Evolutionary conservation across 2,888 invertebrate species (phyloP), one percentile per base, ranked within the genome.

Genomic region (Ormyrus rosae): DNA sequence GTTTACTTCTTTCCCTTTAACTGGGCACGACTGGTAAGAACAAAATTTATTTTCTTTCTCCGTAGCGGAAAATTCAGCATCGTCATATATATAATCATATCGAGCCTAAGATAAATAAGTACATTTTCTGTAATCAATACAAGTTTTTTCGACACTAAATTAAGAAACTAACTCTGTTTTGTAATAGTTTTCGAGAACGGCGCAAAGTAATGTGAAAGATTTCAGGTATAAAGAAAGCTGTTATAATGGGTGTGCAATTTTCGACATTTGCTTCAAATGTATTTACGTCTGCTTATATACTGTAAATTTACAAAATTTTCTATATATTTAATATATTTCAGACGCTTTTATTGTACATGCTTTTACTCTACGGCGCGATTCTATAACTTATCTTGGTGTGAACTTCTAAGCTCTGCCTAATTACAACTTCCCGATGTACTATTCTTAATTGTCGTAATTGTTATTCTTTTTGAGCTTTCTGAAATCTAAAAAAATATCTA

Each of bases 1-100:
- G 93, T 95, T 89, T 94, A 95, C 91, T 93, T 95, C 91, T 95
- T 96, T 91, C 95, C 95, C 86, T 94, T 95, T 89, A 95, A 95
- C 90, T 95, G 95, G 95, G 94, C 94, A 85, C 95, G 94, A 93
- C 91, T 95, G 93, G 95, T 95, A 91, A 93, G 94, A 92, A 85
- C 45, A 79, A 73, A n/a, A 68, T 69, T 53, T 46, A 53, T 56
- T 70, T 60, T 63, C 6, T 51, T 58, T 53, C 34, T 34, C 34
- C 4, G 34, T 34, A 34, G 34, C 34, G 4, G 34, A 34, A 34
- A 34, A 34, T 34, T 34, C 34, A 34, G 34, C 34, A 34, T 34
- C 34, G 34, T 34, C 34, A 34, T 34, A 34, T 34, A 34, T 34
- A 34, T 34, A 34, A 34, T 34, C 34, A 34, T 34, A 34, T 34